Percentiles rank a stretch among this genome's conserved stretches.
Conservation (phyloP, 2,888 invertebrate species). For the Himalopsyche tibetana region DNA sequence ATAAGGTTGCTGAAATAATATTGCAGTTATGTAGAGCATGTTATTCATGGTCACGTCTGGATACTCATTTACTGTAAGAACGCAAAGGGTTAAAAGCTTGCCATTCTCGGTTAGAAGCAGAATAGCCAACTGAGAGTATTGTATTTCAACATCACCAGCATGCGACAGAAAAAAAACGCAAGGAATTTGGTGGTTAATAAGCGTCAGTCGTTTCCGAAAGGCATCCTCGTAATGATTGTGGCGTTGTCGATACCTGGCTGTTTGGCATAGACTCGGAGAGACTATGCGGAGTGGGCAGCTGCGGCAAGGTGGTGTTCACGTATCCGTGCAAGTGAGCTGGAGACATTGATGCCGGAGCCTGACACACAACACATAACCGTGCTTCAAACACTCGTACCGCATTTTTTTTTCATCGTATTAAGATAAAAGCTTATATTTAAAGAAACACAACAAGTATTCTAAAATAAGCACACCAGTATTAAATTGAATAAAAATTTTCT, state of each 20-base stretch:
- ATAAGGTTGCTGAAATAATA: too few species aligned
- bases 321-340: conserved; percentile 88
- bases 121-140: conserved; percentile 13
- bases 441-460: neutral
- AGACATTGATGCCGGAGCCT: conserved; percentile 95
- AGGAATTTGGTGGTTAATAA: conserved; percentile 2
- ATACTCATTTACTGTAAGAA: neutral
- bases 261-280: conserved; percentile 87
- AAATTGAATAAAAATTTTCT: too few species aligned
- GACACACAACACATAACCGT: conserved; percentile 66
- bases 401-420: neutral
- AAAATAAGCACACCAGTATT: neutral
- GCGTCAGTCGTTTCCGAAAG: conserved; percentile 8
- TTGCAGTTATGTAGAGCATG: too few species aligned
- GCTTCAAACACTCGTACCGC: neutral
- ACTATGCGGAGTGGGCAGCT: conserved; percentile 80
- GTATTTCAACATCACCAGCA: neutral
- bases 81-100: conserved; percentile 27
- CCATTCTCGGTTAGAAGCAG: conserved; percentile 38
- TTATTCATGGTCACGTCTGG: neutral
- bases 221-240: neutral
- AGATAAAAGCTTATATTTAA: neutral
- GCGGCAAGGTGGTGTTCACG: conserved; percentile 76
- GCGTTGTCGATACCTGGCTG: conserved; percentile 81
- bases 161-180: conserved; percentile 17